These are phyloP conservation scores for Drosophila quadrilineata DNA, from an alignment of 1,140 invertebrate species.

Conservation along the genomic window DNA sequence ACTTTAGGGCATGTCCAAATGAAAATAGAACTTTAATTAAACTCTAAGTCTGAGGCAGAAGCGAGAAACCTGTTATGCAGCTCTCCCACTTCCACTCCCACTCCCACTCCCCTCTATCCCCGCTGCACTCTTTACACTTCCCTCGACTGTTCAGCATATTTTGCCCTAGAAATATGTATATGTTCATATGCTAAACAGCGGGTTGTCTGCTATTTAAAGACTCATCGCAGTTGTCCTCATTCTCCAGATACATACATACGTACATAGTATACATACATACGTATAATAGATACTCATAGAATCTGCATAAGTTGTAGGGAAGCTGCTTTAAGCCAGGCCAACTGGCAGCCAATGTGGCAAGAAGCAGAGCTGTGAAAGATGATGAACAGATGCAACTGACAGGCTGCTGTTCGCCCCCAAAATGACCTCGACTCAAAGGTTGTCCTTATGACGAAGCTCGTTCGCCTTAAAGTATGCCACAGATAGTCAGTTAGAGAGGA, in stretches of 20 bases:
- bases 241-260: not conserved
- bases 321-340: constrained; percentile 15
- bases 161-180: no score
- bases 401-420: constrained; percentile 6
- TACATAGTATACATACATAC: not conserved
- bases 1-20: no score
- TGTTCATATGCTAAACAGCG: constrained; percentile 46
- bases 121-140: no score
- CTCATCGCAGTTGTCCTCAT: constrained; percentile 46
- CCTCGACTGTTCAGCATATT: no score
- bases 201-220: constrained; percentile 62
- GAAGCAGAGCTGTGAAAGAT: not conserved
- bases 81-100: no score
- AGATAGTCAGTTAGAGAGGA: no score
- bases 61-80: no score
- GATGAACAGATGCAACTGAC: constrained; percentile 20
- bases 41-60: constrained; percentile 20
- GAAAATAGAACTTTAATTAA: constrained; percentile 76
- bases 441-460: constrained; percentile 2
- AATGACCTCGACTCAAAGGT: constrained; percentile 23
- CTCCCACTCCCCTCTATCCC: no score
- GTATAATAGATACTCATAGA: no score
- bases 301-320: no score
- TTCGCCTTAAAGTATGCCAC: no score
- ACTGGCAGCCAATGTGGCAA: not conserved